These are phyloP conservation scores for Drosophila mayaguana DNA, from an alignment of 2,888 invertebrate species.

Conservation along the genomic window DNA sequence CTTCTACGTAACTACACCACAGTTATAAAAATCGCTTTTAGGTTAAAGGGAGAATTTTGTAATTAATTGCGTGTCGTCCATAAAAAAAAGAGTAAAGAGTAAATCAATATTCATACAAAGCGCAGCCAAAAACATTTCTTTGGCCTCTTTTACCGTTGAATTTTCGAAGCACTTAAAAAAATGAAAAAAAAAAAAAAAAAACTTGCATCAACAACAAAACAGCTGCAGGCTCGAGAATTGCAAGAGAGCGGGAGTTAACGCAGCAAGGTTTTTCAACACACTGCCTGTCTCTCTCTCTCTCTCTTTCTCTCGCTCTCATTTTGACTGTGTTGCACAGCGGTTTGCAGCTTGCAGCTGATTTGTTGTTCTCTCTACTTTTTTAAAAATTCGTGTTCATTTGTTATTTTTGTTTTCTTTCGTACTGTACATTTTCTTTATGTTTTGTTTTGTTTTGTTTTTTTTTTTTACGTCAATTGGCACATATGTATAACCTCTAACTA, in stretches of 20 bases:
- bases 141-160: constrained; percentile 69
- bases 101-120: constrained; percentile 44
- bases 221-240: constrained; percentile 39
- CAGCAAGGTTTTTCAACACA: constrained; percentile 20
- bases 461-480: constrained; percentile 70
- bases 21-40: constrained; percentile 80
- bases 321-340: constrained; percentile 23
- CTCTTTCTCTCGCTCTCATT: constrained; percentile 10
- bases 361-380: constrained; percentile 42
- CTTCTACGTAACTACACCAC: constrained; percentile 65
- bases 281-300: not conserved
- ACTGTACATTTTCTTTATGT: constrained; percentile 59
- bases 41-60: constrained; percentile 85
- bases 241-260: constrained; percentile 16
- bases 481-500: constrained; percentile 55
- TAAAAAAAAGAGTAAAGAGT: constrained; percentile 32
- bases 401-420: constrained; percentile 65
- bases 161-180: constrained; percentile 78
- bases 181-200: constrained; percentile 36
- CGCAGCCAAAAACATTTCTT: constrained; percentile 50
- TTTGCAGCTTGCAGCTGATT: constrained; percentile 50
- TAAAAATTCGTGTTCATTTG: constrained; percentile 59
- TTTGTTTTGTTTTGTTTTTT: constrained; percentile 63
- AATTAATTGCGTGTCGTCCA: constrained; percentile 75
- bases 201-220: constrained; percentile 63